These are phyloP conservation scores for Typhlichthys eigenmanni DNA, from an alignment of 2,797 vertebrate genomes.

Conservation along the genomic window DNA sequence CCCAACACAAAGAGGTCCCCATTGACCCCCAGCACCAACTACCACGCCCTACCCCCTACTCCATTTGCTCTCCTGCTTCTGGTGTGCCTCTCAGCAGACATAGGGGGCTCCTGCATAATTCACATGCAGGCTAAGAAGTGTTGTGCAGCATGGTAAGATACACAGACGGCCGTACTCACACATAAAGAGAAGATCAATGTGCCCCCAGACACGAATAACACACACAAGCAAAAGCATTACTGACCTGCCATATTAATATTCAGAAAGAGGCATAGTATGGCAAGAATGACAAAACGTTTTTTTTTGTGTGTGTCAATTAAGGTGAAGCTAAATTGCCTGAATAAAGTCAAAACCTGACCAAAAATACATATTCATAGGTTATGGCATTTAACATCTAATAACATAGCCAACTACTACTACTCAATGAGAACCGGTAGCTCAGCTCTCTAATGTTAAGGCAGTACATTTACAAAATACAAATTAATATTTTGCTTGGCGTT, in stretches of 20 bases:
- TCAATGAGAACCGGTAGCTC: too few relatives aligned
- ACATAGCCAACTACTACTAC: too few relatives aligned
- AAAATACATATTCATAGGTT: too few relatives aligned
- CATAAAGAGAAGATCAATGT: conserved; percentile 23
- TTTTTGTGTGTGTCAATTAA: too few relatives aligned
- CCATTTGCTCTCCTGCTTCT: conserved; percentile 30
- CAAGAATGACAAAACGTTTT: too few relatives aligned
- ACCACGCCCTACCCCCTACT: conserved; percentile 6
- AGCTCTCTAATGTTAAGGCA: conserved; percentile 10
- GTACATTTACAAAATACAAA: conserved; percentile 25
- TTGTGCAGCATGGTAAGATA: conserved; percentile 46
- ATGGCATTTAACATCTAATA: too few relatives aligned
- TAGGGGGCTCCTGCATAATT: conserved; percentile 68
- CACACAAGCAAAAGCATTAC: not conserved
- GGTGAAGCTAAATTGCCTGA: too few relatives aligned
- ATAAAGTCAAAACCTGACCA: too few relatives aligned
- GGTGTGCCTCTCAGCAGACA: conserved; percentile 45
- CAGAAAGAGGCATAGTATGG: too few relatives aligned
- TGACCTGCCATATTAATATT: not conserved
- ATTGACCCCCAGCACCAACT: conserved; percentile 20
- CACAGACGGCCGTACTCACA: conserved; percentile 29
- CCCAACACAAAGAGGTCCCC: conserved; percentile 12
- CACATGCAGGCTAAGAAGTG: conserved; percentile 52
- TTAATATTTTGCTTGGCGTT: conserved; percentile 7
- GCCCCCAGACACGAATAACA: conserved; percentile 4